Percentiles rank a stretch among this genome's conserved stretches.
Evolutionary conservation across 53 echinoderm and acorn worm genomes (phyloP).

Genomic region (Actinopyga echinites): DNA sequence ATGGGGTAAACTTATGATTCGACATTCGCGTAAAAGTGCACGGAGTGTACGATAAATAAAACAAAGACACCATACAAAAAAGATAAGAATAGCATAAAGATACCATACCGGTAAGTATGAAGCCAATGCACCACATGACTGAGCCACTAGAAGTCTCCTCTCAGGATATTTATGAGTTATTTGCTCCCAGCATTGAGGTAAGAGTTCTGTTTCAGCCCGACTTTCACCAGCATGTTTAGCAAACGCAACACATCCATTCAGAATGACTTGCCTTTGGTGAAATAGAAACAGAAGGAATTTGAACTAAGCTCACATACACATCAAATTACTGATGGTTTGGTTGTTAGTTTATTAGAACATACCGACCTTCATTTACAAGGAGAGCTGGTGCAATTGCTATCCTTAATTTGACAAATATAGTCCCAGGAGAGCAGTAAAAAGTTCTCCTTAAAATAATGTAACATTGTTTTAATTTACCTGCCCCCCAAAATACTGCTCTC

Average conservation of each 20-base stretch:
- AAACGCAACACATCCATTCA: constrained; percentile 93
- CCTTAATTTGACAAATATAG: too few species aligned
- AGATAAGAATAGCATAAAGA: not conserved
- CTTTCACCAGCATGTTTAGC: constrained; percentile 88
- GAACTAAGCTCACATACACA: too few species aligned
- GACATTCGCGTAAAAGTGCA: too few species aligned
- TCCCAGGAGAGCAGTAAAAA: too few species aligned
- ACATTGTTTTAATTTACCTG: too few species aligned
- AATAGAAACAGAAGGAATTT: not conserved
- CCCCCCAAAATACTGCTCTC: too few species aligned
- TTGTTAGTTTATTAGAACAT: not conserved
- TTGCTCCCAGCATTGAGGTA: constrained; percentile 99
- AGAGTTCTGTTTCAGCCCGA: constrained; percentile 82
- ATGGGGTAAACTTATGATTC: too few species aligned
- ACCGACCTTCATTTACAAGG: not conserved
- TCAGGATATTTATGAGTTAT: constrained; percentile 93
- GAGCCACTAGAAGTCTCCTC: constrained; percentile 86
- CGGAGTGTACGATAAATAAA: too few species aligned
- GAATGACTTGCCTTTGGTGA: constrained; percentile 74
- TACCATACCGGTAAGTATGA: constrained; percentile 83
- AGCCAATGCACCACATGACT: constrained; percentile 92
- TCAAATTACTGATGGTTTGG: not conserved
- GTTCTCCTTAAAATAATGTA: too few species aligned
- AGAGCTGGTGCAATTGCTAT: too few species aligned
- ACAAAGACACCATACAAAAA: too few species aligned